Conservation (phyloP, 2,888 invertebrate genomes). For the Lycocerus yunnanus region DNA sequence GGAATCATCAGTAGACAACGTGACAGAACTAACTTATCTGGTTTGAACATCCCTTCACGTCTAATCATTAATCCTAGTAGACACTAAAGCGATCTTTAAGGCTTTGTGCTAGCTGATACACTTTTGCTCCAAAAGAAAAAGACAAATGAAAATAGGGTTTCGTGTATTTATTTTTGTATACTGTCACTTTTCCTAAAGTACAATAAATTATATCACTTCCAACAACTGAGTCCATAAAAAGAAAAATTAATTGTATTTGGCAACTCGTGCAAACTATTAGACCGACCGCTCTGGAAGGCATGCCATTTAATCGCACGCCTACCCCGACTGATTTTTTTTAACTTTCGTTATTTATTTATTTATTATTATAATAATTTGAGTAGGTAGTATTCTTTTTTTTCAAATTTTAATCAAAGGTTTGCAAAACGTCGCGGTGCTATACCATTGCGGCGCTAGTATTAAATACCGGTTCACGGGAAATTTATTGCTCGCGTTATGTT, state of each 20-base stretch:
- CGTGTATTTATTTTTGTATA: conserved; percentile 17
- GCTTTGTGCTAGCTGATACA: conserved; percentile 14
- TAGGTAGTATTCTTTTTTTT: neutral
- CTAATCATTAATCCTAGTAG: conserved; percentile 26
- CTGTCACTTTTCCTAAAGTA: conserved; percentile 11
- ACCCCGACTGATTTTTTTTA: too few relatives aligned
- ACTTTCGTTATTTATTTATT: too few relatives aligned
- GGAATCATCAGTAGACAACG: conserved; percentile 21
- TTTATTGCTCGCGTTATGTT: conserved; percentile 32
- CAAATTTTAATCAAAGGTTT: neutral
- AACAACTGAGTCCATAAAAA: conserved; percentile 8
- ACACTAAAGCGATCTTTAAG: conserved; percentile 19
- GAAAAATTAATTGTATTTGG: neutral
- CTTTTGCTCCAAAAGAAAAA: conserved; percentile 4
- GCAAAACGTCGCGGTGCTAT: neutral
- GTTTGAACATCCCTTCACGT: conserved; percentile 23
- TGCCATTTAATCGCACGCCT: neutral
- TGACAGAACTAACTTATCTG: conserved; percentile 24
- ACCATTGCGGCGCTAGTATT: conserved; percentile 26
- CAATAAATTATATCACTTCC: conserved; percentile 21
- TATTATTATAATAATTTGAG: neutral
- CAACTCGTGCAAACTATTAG: neutral
- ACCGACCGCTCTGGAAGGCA: neutral
- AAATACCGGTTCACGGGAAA: conserved; percentile 31
- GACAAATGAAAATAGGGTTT: conserved; percentile 22